Evolutionary conservation across 2,888 invertebrate genomes (phyloP).

Genomic region (Cheilosia variabilis): DNA sequence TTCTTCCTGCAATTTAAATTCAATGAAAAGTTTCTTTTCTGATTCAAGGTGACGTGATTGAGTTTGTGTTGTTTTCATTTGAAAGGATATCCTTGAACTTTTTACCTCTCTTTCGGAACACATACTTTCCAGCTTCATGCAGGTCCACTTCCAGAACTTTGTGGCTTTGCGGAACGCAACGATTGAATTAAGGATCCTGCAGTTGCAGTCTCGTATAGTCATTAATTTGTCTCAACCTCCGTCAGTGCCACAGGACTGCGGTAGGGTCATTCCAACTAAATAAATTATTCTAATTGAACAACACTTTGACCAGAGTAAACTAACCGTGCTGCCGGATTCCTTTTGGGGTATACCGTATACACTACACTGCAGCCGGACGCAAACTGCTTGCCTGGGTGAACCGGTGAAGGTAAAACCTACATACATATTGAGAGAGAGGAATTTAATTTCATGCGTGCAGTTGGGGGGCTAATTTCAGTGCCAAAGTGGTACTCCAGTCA

Average conservation of each 20-base stretch:
- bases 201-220: constrained; percentile 42
- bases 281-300: constrained; percentile 75
- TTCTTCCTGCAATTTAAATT: constrained; percentile 62
- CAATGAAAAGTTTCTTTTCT: constrained; percentile 54
- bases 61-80: neutral
- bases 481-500: neutral
- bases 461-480: constrained; percentile 32
- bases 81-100: constrained; percentile 62
- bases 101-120: constrained; percentile 30
- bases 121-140: constrained; percentile 38
- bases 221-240: constrained; percentile 58
- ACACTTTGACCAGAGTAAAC: constrained; percentile 72
- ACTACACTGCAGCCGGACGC: neutral
- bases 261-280: constrained; percentile 66
- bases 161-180: constrained; percentile 38
- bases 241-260: constrained; percentile 57
- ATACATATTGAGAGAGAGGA: constrained; percentile 29
- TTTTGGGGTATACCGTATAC: constrained; percentile 24
- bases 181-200: constrained; percentile 57
- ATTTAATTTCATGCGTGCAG: constrained; percentile 66
- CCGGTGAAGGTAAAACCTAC: constrained; percentile 35
- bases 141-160: constrained; percentile 3
- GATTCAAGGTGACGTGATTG: constrained; percentile 53
- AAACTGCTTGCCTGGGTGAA: constrained; percentile 39
- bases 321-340: constrained; percentile 53